Evolutionary conservation across 1,140 invertebrate species (phyloP).

Genomic region (Chionoecetes opilio): DNA sequence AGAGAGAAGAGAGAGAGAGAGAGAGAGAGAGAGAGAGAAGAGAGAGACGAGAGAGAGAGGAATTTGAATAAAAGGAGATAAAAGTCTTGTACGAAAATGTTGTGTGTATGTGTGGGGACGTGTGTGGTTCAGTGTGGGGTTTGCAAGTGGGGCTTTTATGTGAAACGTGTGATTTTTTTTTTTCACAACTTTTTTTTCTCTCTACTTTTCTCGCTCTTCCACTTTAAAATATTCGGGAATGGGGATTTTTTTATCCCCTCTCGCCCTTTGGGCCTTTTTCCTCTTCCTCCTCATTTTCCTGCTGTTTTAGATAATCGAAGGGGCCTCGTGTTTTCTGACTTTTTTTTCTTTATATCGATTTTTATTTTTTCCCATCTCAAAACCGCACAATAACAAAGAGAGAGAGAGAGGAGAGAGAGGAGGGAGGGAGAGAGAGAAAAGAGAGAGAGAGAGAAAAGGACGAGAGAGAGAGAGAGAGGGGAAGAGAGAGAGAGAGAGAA

Average conservation of each 20-base stretch:
- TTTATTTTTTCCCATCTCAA: not conserved
- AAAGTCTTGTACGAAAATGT: not conserved
- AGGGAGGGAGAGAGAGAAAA: too few species aligned
- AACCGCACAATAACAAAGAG: not conserved
- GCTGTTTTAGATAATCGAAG: too few species aligned
- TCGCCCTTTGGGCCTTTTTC: not conserved
- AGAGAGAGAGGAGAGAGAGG: too few species aligned
- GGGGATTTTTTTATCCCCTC: not conserved
- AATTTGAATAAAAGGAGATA: not conserved
- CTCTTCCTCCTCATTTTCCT: not conserved
- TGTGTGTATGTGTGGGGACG: conserved; percentile 24
- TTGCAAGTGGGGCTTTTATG: not conserved
- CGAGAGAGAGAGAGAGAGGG: not conserved
- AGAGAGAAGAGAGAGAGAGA: too few species aligned
- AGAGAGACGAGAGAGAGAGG: too few species aligned
- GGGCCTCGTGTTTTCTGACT: not conserved
- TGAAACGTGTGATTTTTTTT: not conserved
- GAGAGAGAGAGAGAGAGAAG: too few species aligned
- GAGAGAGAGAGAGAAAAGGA: too few species aligned
- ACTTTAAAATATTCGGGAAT: not conserved
- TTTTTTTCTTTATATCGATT: not conserved
- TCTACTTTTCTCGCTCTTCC: not conserved
- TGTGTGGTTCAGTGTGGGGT: not conserved
- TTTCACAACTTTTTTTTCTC: not conserved
- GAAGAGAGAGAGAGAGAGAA: not conserved